Base-by-base conservation (phyloP, 2,888 invertebrate genomes). In the Trichacis sp. region DNA sequence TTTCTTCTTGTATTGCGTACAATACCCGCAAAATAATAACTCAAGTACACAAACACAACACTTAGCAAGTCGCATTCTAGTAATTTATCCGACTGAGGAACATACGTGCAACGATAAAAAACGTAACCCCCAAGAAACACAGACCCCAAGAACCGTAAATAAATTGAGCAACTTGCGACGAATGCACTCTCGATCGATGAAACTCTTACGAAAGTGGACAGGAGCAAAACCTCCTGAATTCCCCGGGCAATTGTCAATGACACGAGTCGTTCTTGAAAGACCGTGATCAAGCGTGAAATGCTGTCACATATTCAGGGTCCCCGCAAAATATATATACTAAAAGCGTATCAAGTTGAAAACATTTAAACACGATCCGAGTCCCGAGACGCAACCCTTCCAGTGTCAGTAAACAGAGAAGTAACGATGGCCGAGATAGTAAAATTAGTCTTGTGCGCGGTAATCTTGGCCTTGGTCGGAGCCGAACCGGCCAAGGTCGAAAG, bases 221-320 rank as follows among this genome's bases (percentile, higher is more conserved):
- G 9, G 42, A 42, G 42, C 33, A 43, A 46, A 29, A 52, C 45
- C 57, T 52, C 15, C n/a, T 15, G 42, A 52, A n/a, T 43, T 18
- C 11, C 15, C 8, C 33, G 33, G 45, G 42, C 45, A 12, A 74
- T 59, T 73, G 76, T 77, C 75, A 73, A 77, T 77, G 74, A 74
- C 75, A 60, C 48, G 40, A 48, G 14, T 24, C 66, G 79, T 77
- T 76, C 80, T 81, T 80, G 81, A 79, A 78, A 73, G 73, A 71
- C 68, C 69, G 62, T 64, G 67, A 63, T 56, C 69, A 76, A 73
- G 74, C 79, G 59, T 79, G 75, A 74, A 74, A 68, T 64, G 70
- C 77, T 71, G 70, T 70, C 74, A 72, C 70, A 69, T 55, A 67
- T 68, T 70, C 70, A 63, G 68, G 72, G 74, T 75, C 77, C 64